Evolutionary conservation across 2,888 invertebrate genomes (phyloP).

Genomic region (Drosophila diplacantha): DNA sequence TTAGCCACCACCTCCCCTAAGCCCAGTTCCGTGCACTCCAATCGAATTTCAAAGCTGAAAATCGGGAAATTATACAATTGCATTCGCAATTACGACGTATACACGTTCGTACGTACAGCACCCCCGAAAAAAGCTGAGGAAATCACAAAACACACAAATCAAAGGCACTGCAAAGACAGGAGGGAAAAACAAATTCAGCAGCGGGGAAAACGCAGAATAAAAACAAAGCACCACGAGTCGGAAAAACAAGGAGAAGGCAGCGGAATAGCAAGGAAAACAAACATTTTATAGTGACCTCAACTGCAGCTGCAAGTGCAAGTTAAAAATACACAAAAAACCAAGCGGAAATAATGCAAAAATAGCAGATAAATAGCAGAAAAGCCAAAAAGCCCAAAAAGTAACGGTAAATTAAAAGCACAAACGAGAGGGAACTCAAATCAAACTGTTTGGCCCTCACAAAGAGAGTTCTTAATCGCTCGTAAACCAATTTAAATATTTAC

Average conservation of each 20-base stretch:
- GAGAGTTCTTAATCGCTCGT: constrained; percentile 1
- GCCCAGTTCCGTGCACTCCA: constrained; percentile 12
- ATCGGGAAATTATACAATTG: constrained; percentile 63
- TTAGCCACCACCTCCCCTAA: not conserved
- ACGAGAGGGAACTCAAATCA: not conserved
- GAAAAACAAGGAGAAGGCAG: constrained; percentile 18
- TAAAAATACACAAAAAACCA: constrained; percentile 40
- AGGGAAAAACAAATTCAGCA: constrained; percentile 26
- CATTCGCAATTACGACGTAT: constrained; percentile 47
- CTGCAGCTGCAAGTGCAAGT: constrained; percentile 40
- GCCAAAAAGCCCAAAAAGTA: constrained; percentile 6
- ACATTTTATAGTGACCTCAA: constrained; percentile 37
- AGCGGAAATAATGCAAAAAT: constrained; percentile 20
- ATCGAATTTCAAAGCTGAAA: constrained; percentile 50
- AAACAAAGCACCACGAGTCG: constrained; percentile 20
- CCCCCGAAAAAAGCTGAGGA: constrained; percentile 56
- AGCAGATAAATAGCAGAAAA: constrained; percentile 9
- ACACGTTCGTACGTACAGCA: constrained; percentile 54
- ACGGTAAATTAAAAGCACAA: constrained; percentile 19
- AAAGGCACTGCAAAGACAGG: constrained; percentile 21
- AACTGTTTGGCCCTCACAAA: constrained; percentile 6
- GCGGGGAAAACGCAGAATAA: constrained; percentile 13
- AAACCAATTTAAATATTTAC: constrained; percentile 23
- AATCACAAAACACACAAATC: constrained; percentile 35
- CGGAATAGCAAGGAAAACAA: constrained; percentile 27